Evolutionary conservation across 2,797 vertebrate species (phyloP).

Genomic region (Nannoperca australis): DNA sequence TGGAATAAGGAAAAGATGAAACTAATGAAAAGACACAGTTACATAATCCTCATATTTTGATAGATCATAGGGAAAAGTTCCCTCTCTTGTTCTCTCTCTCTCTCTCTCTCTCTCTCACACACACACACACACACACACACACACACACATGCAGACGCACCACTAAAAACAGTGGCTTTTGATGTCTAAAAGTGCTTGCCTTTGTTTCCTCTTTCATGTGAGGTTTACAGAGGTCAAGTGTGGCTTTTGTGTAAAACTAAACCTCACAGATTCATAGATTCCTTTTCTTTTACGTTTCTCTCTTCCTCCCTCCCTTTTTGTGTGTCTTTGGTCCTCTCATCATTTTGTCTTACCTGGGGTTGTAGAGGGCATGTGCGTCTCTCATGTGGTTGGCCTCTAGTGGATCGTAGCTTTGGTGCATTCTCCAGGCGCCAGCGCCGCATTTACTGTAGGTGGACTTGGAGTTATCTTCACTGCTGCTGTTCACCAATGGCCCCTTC

Average conservation of each 20-base stretch:
- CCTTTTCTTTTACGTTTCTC: conserved; percentile 14
- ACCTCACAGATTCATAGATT: conserved; percentile 34
- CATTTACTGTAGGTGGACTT: conserved; percentile 85
- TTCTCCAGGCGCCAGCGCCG: conserved; percentile 88
- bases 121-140: conserved; percentile 30
- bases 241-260: conserved; percentile 52
- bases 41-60: neutral
- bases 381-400: conserved; percentile 88
- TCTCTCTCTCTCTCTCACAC: neutral
- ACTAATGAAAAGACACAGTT: neutral
- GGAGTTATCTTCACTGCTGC: conserved; percentile 89
- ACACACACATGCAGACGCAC: conserved; percentile 29
- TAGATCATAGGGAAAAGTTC: neutral
- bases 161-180: conserved; percentile 46
- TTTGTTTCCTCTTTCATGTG: conserved; percentile 46
- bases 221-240: conserved; percentile 55
- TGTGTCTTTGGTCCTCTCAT: neutral
- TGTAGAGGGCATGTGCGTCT: conserved; percentile 89
- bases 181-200: conserved; percentile 36
- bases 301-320: neutral
- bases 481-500: conserved; percentile 87
- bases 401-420: conserved; percentile 88
- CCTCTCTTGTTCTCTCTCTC: neutral
- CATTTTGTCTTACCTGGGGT: conserved; percentile 83
- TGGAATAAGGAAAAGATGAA: neutral